These are phyloP conservation scores for Notolepis coatsorum DNA, from an alignment of 2,797 vertebrate species.

Conservation along the genomic window DNA sequence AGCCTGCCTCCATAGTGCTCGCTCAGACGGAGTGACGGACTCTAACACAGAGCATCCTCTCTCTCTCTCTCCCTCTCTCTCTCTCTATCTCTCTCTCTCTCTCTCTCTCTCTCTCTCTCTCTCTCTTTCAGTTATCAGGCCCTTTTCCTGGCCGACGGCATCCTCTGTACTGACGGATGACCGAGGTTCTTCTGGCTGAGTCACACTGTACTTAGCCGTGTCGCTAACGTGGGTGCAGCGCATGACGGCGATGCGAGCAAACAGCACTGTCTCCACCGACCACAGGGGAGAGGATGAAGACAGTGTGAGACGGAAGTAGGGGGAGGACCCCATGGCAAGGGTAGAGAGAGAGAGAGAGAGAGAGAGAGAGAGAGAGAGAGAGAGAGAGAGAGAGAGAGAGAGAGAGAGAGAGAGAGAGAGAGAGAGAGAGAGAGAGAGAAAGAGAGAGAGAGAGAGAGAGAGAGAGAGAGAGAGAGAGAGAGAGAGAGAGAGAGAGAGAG, in stretches of 20 bases:
- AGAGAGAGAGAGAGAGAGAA: not conserved
- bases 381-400: not conserved
- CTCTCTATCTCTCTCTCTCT: constrained; percentile 1
- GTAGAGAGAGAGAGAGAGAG: not conserved
- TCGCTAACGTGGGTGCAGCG: not conserved
- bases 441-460: not conserved
- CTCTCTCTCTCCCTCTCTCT: not conserved
- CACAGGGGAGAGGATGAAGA: constrained; percentile 4
- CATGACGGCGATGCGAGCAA: constrained; percentile 46
- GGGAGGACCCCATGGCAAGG: constrained; percentile 13
- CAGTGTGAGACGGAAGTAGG: constrained; percentile 8
- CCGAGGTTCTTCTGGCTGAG: not conserved
- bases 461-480: no score
- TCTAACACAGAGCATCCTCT: no score
- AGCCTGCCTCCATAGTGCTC: no score
- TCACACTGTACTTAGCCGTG: constrained; percentile 1
- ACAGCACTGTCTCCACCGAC: constrained; percentile 23
- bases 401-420: not conserved
- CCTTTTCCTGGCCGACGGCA: no score
- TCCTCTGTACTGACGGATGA: not conserved
- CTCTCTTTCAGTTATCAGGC: constrained; percentile 11
- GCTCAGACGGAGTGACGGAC: no score
- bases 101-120: not conserved
- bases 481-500: not conserved
- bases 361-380: not conserved